Evolutionary conservation across 2,113 vertebrate species (phyloP), one percentile per base, ranked within the genome.

Genomic region (Lepisosteus oculatus): DNA sequence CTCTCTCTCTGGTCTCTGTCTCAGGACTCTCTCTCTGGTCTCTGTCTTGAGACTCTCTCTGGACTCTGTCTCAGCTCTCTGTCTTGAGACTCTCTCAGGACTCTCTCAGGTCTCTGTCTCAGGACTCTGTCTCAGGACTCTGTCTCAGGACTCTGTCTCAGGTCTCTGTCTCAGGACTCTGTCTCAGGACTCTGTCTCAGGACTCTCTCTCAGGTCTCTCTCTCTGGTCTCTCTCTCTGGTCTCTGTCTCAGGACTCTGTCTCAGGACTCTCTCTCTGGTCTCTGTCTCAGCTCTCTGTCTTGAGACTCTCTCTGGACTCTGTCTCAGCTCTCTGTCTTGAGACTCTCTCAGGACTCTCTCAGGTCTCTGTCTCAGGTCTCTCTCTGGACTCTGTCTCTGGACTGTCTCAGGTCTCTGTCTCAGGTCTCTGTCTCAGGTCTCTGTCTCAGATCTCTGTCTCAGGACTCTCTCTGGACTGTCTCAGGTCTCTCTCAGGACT

Each of bases 191-290:
- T 51, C 15, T 55, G 5, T 17, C 42, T 83, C 83, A 85, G 45
- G 9, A 81, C 56, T 59, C 56, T 59, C 3, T 59, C 64, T 13
- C 17, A 1, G 3, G 3, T 3, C 13, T 15, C 17, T 29, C 1
- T 29, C 29, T 83, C 83, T 85, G 45, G 15, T 0, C 56, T 59
- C 12, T 43, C 9, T 29, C 11, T 43, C 64, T 11, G 15, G 11
- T 1, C 17, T 15, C 14, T 15, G 1, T n/a, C n/a, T n/a, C 41
- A 41, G 9, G n/a, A 41, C 15, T 55, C 11, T 17, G 12, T 29
- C 29, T 83, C 83, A 85, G 45, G 15, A 17, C 56, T 59, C 12
- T 17, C 14, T 12, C 65, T 62, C 17, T 51, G 14, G 41, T 42
- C 42, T 67, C n/a, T 61, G 43, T 17, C 63, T n/a, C 41, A 41